Evolutionary conservation across 2,113 vertebrate species (phyloP).

Genomic region (Anas platyrhynchos): DNA sequence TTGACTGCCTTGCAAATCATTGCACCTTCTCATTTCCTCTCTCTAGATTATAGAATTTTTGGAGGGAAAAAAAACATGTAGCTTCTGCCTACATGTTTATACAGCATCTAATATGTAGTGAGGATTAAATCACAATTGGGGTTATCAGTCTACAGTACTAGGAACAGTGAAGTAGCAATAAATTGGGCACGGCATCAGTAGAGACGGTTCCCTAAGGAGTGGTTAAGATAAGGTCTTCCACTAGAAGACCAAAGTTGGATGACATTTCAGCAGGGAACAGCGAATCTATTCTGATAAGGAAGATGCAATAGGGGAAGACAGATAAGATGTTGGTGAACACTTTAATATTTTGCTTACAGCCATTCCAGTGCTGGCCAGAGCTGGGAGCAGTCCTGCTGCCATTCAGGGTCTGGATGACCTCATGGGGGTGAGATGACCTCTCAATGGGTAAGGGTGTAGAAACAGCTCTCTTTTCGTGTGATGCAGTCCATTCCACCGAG

Average conservation of each 20-base stretch:
- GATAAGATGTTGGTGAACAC: not conserved
- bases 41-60: not conserved
- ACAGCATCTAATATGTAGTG: not conserved
- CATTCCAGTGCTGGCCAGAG: not conserved
- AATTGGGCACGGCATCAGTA: not conserved
- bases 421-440: not conserved
- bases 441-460: no score
- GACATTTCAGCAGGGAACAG: not conserved
- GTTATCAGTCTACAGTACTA: not conserved
- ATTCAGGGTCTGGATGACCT: not conserved
- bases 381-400: not conserved
- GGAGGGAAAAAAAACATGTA: not conserved
- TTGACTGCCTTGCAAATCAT: not conserved
- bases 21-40: not conserved
- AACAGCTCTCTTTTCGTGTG: not conserved
- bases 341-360: not conserved
- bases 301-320: not conserved
- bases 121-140: not conserved
- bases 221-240: not conserved
- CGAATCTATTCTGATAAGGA: not conserved
- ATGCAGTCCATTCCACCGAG: accelerated
- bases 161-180: not conserved
- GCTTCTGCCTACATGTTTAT: not conserved
- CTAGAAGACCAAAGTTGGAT: not conserved
- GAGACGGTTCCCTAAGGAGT: not conserved